Evolutionary conservation across 2,113 vertebrate species (phyloP), one percentile per base, ranked within the genome.

Genomic region (Lanius collurio): DNA sequence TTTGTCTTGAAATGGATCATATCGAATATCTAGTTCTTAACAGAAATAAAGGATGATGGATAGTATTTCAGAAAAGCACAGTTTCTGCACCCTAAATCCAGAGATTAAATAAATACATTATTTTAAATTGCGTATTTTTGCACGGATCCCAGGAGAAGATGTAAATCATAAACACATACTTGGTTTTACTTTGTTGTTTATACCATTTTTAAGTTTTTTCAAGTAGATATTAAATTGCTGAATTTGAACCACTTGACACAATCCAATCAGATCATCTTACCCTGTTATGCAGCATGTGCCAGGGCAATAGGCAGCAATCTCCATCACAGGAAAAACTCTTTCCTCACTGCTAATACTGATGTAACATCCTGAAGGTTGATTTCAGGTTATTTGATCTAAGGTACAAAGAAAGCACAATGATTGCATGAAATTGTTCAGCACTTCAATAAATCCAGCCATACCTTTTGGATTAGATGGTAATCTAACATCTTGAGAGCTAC

Each of bases 281-380:
- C 10, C 27, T 0, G 0, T 33, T 60, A 23, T 8, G 9, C 15
- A 62, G 33, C 20, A 70, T n/a, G 41, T 63, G 8, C 23, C 31
- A 53, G 23, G 16, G 28, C 37, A 84, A 14, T 24, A 78, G 91
- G 71, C 22, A 69, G 16, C 28, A 92, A 33, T 74, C 52, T 65
- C 30, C 44, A 62, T 11, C 1, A 0, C 20, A 64, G 41, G n/a
- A 56, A 63, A 75, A 30, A 3, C 44, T 35, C 9, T 28, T 80
- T 88, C 31, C 35, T 84, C 39, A 35, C 53, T 85, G 44, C 30
- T 91, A 37, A 71, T 52, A 52, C 17, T 78, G 47, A 68, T 59
- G 52, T 33, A 55, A 77, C 4, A 52, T 33, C 56, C 26, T 69
- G 56, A 84, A 76, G 23, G 14, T 7, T 90, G 47, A 7, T 68